Evolutionary conservation across 1,140 invertebrate species (phyloP), one percentile per base, ranked within the genome.

Genomic region (Drosophila mayri): DNA sequence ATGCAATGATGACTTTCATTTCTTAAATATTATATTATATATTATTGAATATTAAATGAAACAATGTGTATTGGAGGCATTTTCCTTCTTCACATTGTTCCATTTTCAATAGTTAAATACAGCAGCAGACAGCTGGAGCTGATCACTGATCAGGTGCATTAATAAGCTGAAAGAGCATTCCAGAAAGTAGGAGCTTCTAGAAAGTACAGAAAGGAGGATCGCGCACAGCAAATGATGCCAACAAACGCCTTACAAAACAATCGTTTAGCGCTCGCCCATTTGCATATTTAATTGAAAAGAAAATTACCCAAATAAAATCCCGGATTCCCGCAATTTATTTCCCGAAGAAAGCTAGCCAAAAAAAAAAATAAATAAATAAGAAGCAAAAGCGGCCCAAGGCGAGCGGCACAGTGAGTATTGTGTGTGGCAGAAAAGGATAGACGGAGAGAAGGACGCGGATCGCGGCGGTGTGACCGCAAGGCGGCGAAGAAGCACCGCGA

Each of bases 261-360:
- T 55, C 79, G 75, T 64, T 82, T 76, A 87, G 75, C 35, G 52
- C 14, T 25, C 41, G 50, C 20, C 43, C 55, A 86, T 86, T 86
- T 87, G 70, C 83, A 86, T 86, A 86, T 83, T 82, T 83, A 86
- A 86, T 86, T 87, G 83, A 63, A 22, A 76, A 73, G 83, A 87
- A 86, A 86, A 86, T 86, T 82, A 76, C 83, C 46, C 25, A 63
- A 73, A 46, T 46, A 81, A 38, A 59, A 60, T 62, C 32, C 54
- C 18, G 28, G 44, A 61, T 22, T 55, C 20, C 59, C 10, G 46
- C 72, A 79, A 62, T 70, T 40, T 57, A 68, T 60, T 60, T 49
- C 35, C 40, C 46, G 38, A 43, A 30, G 20, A 81, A 77, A 68
- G 43, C 54, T n/a, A 54, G 44, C 46, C 46, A 71, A 49, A 55